Conservation (phyloP, 2,797 vertebrate species). For the Falco peregrinus region DNA sequence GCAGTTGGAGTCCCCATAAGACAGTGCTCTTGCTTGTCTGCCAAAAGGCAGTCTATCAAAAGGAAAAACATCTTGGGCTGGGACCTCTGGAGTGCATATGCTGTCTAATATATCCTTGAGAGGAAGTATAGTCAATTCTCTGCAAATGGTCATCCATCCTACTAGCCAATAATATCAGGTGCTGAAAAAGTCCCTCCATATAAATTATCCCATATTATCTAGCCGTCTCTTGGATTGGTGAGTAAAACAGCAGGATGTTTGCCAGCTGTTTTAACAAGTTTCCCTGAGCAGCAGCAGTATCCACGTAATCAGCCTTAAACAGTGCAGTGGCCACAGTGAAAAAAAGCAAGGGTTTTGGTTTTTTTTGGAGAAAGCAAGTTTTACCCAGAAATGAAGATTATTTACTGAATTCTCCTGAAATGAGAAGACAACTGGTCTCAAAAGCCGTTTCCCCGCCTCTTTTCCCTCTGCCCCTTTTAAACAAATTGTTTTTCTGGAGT, state of each 20-base stretch:
- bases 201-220: neutral
- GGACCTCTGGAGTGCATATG: neutral
- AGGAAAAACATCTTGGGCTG: neutral
- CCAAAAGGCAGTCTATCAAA: neutral
- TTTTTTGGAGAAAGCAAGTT: neutral
- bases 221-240: neutral
- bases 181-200: neutral
- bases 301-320: neutral
- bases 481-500: neutral
- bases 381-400: neutral
- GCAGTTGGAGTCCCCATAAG: neutral
- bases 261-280: neutral
- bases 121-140: constrained; percentile 1
- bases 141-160: neutral
- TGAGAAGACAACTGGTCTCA: neutral
- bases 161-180: neutral
- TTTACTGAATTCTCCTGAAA: neutral
- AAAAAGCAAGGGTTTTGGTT: neutral
- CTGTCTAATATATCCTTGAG: neutral
- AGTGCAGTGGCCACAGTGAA: neutral
- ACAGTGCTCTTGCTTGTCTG: neutral
- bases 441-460: neutral
- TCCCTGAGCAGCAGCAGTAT: neutral
- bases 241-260: neutral
- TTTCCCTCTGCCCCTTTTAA: neutral